Conservation (phyloP, 2,113 vertebrate species). For the Pangasianodon hypophthalmus region DNA sequence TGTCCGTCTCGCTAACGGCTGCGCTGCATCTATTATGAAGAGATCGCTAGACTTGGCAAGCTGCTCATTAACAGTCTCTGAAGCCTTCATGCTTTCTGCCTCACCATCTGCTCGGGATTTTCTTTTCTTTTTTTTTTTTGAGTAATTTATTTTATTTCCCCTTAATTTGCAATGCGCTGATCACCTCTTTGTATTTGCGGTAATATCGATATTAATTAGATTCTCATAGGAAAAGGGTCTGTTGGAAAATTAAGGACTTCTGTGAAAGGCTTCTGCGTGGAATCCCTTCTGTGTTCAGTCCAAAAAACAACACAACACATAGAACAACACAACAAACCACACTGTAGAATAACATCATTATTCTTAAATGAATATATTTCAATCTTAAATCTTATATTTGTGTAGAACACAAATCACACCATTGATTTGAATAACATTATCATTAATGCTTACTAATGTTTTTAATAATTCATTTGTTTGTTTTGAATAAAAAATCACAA, state of each 20-base stretch:
- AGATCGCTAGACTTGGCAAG: slow-evolving; percentile 47
- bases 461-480: not conserved
- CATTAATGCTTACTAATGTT: not conserved
- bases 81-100: slow-evolving; percentile 42
- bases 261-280: not conserved
- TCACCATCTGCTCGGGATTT: slow-evolving; percentile 40
- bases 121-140: not conserved
- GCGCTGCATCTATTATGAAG: slow-evolving; percentile 32
- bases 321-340: not conserved
- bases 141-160: slow-evolving; percentile 21
- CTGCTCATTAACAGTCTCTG: slow-evolving; percentile 49
- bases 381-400: not conserved
- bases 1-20: slow-evolving; percentile 23
- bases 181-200: not conserved
- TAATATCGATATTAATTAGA: not conserved
- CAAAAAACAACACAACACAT: not conserved
- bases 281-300: not conserved
- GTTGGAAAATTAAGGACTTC: not conserved
- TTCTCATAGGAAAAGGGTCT: not conserved
- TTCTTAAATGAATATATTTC: no score
- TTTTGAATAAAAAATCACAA: not conserved
- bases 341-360: not conserved
- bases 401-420: not conserved
- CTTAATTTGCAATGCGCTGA: not conserved
- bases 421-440: not conserved